Base-by-base conservation (phyloP, 2,888 invertebrate species). In the Agonum fuliginosum region DNA sequence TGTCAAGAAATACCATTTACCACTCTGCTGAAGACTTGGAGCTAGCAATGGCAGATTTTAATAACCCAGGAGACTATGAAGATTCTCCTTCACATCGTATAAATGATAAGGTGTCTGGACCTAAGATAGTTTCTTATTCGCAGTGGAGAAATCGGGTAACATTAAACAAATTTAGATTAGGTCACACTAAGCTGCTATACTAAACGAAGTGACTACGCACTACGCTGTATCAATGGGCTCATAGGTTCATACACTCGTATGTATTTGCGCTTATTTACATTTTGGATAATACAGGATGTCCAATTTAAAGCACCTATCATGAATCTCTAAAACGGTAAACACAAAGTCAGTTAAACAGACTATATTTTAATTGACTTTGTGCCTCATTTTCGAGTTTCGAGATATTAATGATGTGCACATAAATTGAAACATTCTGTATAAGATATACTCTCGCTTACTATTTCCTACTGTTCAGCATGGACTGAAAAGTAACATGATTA, bases 131-230 rank as follows among this genome's bases (percentile, higher is more conserved):
- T 86, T 89, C 90, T 83, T 90, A 90, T 87, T 87, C 88, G 86
- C 89, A 90, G 87, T 90, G 90, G 90, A 89, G 89, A 87, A 87
- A 88, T 88, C 89, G 89, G 90, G 90, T 90, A 90, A 86, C 81
- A 79, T 79, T 71, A 67, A 67, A 41, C 41, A 67, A 37, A 67
- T 67, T 67, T 67, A 67, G 67, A 67, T 65, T 48, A 78, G 67
- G 67, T 37, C 67, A 67, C 67, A 41, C 37, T 67, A 67, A 46
- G 22, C 70, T 70, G 70, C 70, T 70, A 70, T 70, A 70, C 46
- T 46, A 43, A 70, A 46, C 37, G 46, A 43, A 43, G 70, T 46
- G 43, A 46, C 30, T 43, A 4, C 43, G 27, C 43, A 48, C 46
- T 46, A 24, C 20, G 37, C 37, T 67, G 41, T 22, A 41, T 41